phyloP scores from a whole-genome alignment of 2,888 invertebrate genomes.

The Neoitamus cyanurus region DNA sequence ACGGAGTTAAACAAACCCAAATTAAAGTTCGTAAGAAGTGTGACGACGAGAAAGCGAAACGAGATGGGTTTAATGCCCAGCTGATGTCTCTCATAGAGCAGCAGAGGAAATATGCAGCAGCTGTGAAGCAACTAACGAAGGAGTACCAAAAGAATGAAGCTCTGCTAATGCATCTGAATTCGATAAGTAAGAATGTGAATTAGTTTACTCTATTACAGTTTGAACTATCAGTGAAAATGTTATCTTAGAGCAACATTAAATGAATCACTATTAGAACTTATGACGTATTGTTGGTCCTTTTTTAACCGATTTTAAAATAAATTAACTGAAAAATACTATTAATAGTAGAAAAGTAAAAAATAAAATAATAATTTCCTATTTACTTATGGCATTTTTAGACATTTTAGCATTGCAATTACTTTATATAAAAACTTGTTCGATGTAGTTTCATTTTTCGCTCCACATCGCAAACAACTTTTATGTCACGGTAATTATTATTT shows the following conservation, averaged over 20 bases:
- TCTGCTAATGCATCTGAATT: constrained; percentile 63
- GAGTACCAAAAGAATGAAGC: constrained; percentile 79
- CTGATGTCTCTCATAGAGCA: constrained; percentile 74
- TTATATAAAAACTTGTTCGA: too few species aligned
- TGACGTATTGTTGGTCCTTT: too few species aligned
- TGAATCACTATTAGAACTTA: not conserved
- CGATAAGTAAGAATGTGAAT: constrained; percentile 63
- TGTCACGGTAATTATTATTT: too few species aligned
- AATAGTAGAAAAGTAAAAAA: too few species aligned
- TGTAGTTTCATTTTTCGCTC: too few species aligned
- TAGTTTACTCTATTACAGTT: constrained; percentile 62
- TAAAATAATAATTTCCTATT: too few species aligned
- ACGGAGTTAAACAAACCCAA: constrained; percentile 88
- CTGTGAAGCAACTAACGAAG: constrained; percentile 80
- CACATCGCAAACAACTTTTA: too few species aligned
- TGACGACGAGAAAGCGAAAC: constrained; percentile 74
- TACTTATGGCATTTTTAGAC: too few species aligned
- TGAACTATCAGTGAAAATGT: not conserved
- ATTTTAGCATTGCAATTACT: too few species aligned
- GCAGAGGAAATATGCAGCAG: constrained; percentile 80
- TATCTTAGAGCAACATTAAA: not conserved
- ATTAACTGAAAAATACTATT: too few species aligned
- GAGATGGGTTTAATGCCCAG: constrained; percentile 74
- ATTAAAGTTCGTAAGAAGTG: constrained; percentile 76
- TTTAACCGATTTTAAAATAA: too few species aligned